A percentile compares a stretch with the other conserved stretches of the same genome.
phyloP scores from a whole-genome alignment of 53 echinoderm and acorn worm genomes.

The Echinometra lucunter region DNA sequence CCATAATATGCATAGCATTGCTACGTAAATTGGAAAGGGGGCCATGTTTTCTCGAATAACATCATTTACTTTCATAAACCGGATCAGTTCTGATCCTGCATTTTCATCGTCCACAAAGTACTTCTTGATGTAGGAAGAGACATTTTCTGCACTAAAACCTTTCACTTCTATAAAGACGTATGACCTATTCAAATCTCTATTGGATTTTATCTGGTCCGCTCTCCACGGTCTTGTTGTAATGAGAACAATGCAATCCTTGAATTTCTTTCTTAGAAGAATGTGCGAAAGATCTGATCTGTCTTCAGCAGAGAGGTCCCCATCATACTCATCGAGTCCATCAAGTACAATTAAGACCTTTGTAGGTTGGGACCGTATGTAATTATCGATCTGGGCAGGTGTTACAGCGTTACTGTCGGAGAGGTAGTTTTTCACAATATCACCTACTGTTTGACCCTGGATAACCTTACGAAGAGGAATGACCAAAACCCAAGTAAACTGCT shows the following conservation, averaged over 20 bases:
- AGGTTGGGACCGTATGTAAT: background rate
- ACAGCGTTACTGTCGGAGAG: background rate
- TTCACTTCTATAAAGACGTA: background rate
- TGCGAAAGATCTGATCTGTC: background rate
- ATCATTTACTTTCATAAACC: background rate
- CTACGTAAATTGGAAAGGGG: background rate
- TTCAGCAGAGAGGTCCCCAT: background rate
- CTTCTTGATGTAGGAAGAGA: background rate
- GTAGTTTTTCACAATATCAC: background rate
- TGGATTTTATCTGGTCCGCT: background rate
- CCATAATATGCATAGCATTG: constrained; percentile 13
- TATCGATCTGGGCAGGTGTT: background rate
- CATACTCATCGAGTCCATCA: constrained; percentile 30
- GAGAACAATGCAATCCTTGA: background rate
- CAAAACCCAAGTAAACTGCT: background rate
- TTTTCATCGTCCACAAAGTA: background rate
- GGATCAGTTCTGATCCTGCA: background rate
- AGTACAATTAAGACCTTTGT: background rate
- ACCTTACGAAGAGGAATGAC: background rate
- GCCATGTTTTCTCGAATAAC: background rate
- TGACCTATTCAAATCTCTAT: background rate
- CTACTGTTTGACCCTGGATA: background rate
- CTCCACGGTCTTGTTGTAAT: background rate
- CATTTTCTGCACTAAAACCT: background rate
- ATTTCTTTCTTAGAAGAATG: background rate